Evolutionary conservation across 2,888 invertebrate species (phyloP).

Genomic region (Netelia melanura): DNA sequence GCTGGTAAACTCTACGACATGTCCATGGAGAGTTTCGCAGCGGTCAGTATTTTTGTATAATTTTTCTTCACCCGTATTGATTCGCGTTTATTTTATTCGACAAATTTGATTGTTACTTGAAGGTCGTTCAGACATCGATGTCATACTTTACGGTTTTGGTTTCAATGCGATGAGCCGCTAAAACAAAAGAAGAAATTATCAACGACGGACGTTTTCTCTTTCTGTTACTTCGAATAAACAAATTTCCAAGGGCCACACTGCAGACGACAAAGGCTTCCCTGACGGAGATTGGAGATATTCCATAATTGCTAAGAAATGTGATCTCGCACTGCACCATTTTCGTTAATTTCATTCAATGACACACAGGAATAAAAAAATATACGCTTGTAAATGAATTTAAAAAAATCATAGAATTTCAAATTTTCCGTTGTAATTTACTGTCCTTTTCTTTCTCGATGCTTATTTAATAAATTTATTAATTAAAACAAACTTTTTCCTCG

Average conservation of each 20-base stretch:
- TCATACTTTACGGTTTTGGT: constrained; percentile 70
- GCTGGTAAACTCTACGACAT: constrained; percentile 63
- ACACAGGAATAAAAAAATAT: no score
- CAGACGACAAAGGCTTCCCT: constrained; percentile 9
- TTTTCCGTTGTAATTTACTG: no score
- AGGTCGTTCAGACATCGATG: constrained; percentile 66
- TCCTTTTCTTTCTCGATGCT: no score
- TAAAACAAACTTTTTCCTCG: no score
- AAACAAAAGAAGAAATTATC: neutral
- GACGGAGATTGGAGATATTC: neutral
- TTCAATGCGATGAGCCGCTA: constrained; percentile 59
- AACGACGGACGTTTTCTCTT: neutral
- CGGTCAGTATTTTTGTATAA: constrained; percentile 28
- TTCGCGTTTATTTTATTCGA: neutral
- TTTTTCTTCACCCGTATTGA: neutral
- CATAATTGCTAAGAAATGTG: no score
- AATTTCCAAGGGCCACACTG: neutral
- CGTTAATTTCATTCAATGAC: no score
- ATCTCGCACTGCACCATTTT: no score
- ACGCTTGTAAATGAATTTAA: neutral
- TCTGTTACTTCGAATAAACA: neutral
- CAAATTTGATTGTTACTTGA: neutral
- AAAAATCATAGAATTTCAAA: no score
- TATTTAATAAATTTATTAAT: no score
- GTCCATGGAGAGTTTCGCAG: constrained; percentile 66